These are phyloP conservation scores for Drosophila affinis DNA, from an alignment of 2,888 invertebrate genomes.

Conservation along the genomic window DNA sequence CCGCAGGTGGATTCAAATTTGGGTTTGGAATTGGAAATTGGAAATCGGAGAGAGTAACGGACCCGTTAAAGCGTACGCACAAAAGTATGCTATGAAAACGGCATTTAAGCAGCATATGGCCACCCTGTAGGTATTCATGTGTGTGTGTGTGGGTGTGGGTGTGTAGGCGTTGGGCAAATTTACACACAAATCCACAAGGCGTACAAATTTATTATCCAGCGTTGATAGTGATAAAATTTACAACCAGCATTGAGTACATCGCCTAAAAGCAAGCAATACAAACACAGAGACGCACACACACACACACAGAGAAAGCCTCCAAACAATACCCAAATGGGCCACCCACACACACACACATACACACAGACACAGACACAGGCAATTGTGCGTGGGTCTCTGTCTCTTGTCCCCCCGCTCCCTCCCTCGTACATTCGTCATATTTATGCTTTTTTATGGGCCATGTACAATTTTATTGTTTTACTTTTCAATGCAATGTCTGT, in stretches of 20 bases:
- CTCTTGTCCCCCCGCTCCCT: constrained; percentile 2
- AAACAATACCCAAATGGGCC: constrained; percentile 68
- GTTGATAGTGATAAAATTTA: constrained; percentile 74
- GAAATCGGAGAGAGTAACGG: neutral
- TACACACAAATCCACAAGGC: constrained; percentile 63
- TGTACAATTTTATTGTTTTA: constrained; percentile 76
- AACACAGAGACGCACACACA: constrained; percentile 35
- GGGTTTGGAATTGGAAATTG: neutral
- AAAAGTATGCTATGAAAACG: constrained; percentile 51
- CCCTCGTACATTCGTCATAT: constrained; percentile 62
- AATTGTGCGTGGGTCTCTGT: constrained; percentile 41
- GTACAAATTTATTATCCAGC: constrained; percentile 66
- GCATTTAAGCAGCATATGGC: constrained; percentile 59
- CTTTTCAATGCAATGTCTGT: constrained; percentile 68
- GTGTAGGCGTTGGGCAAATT: constrained; percentile 47
- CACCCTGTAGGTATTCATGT: neutral
- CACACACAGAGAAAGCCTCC: constrained; percentile 25
- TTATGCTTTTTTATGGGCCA: constrained; percentile 67
- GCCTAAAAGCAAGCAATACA: constrained; percentile 63
- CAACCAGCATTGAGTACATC: constrained; percentile 59
- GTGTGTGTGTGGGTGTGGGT: constrained; percentile 4
- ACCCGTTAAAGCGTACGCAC: constrained; percentile 42
- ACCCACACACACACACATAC: constrained; percentile 26
- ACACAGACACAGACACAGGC: constrained; percentile 15
- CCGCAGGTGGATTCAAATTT: neutral